Base-by-base conservation (phyloP, 2,888 invertebrate genomes). In the Xanthostigma xanthostigma region DNA sequence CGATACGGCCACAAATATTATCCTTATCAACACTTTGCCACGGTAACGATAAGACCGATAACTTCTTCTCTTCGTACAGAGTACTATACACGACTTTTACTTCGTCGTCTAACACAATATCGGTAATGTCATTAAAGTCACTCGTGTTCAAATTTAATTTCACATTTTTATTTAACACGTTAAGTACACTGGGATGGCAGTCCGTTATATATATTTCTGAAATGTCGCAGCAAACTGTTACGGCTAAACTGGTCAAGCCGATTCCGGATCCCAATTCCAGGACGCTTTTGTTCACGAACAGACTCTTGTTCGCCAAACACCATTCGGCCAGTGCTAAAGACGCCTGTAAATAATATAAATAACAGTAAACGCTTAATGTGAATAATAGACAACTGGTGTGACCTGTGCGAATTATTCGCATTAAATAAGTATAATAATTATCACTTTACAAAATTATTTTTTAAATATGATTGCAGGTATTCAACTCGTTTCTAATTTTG, bases 191-290 rank as follows among this genome's bases (percentile, higher is more conserved):
- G 0, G 64, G 58, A 59, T 86, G 86, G 57, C 79, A 81, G 62
- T 89, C 89, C 12, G 80, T 79, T 45, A 88, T 71, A 46, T 73
- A 66, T 42, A 83, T 69, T 44, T 70, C 64, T 46, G 68, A 64
- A 1, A 78, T 72, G 34, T 64, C 52, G 58, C 81, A 81, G 44
- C 66, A 60, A 48, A 74, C 72, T 34, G 74, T 67, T 37, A 81
- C 64, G 4, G 75, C 67, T 37, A 87, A 69, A 13, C 87, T 85
- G 37, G 81, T 74, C 46, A 88, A 70, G 1, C 89, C 89, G 13
- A 81, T 72, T 33, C 89, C 89, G 10, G 84, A 79, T 43, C 89
- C 89, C 5, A 89, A 66, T 68, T 89, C 89, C 6, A 88, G 57
- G 5, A 88, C 59, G 41, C 62, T 67, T 64, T 80, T 83, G 9